These are phyloP conservation scores for Philopotamus ludificatus DNA, from an alignment of 1,140 invertebrate genomes.

Conservation along the genomic window DNA sequence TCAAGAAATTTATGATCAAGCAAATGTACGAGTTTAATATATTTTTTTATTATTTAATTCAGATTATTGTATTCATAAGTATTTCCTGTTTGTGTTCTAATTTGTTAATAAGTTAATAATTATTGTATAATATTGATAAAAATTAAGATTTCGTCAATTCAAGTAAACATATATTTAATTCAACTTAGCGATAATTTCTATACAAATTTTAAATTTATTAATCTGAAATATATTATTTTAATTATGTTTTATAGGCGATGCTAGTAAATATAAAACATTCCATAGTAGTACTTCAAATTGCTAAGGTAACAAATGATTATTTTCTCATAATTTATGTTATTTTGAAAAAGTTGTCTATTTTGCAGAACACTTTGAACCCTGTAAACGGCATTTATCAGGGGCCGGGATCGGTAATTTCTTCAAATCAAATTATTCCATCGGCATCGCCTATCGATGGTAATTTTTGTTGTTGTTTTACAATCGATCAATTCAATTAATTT, in stretches of 20 bases:
- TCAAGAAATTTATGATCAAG: constrained; percentile 63
- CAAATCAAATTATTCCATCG: constrained; percentile 34
- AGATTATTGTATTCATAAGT: constrained; percentile 7
- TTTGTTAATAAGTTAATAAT: constrained; percentile 9
- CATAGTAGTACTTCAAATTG: constrained; percentile 95
- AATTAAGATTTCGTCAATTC: no score
- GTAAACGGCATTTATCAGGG: constrained; percentile 80
- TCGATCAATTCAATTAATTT: no score
- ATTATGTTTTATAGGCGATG: constrained; percentile 66
- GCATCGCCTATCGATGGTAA: constrained; percentile 34
- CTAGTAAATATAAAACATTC: constrained; percentile 95
- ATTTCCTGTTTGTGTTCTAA: no score
- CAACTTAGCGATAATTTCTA: no score
- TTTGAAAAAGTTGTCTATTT: no score
- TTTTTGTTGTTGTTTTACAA: no score
- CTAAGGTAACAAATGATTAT: constrained; percentile 74
- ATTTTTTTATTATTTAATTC: constrained; percentile 1
- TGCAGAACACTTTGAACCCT: constrained; percentile 83
- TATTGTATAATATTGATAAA: no score
- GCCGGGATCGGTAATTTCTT: constrained; percentile 44
- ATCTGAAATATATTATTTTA: constrained; percentile 13
- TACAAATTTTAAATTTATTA: no score
- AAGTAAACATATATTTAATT: no score
- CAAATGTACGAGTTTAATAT: constrained; percentile 57
- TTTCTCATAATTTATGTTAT: no score